Percentiles rank a stretch among this genome's conserved stretches.
These are phyloP conservation scores for Heterotilapia buettikoferi DNA, from an alignment of 2,113 vertebrate genomes.

Conservation along the genomic window DNA sequence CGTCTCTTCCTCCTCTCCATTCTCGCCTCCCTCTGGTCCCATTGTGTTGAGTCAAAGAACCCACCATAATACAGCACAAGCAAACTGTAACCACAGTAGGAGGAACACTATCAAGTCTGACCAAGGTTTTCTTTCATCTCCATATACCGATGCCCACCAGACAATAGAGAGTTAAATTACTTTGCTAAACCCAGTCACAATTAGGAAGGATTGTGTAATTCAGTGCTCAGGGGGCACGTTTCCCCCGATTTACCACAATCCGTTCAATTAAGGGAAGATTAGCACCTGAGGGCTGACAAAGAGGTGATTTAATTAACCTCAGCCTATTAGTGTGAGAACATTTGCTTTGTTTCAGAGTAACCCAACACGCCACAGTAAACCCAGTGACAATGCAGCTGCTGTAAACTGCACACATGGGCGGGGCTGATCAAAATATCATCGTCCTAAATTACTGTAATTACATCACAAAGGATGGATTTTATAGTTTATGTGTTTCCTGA, in stretches of 20 bases:
- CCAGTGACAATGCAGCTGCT: not conserved
- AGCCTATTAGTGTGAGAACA: slow-evolving; percentile 45
- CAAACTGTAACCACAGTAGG: not conserved
- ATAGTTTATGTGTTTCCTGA: not conserved
- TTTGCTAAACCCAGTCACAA: slow-evolving; percentile 61
- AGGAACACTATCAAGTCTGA: not conserved
- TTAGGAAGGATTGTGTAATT: slow-evolving; percentile 58
- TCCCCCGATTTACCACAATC: slow-evolving; percentile 60
- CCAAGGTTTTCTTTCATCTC: not conserved
- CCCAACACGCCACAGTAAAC: slow-evolving; percentile 7
- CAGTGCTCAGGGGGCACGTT: slow-evolving; percentile 49
- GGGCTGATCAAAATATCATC: not conserved
- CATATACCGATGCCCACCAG: not conserved
- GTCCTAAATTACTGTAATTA: not conserved
- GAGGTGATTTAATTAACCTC: slow-evolving; percentile 68
- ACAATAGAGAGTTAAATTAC: slow-evolving; percentile 51
- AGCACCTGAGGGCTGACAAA: slow-evolving; percentile 65
- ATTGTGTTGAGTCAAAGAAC: not conserved
- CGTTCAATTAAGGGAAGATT: slow-evolving; percentile 70
- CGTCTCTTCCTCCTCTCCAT: not conserved
- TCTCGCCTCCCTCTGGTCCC: not conserved
- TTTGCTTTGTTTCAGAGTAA: slow-evolving; percentile 38
- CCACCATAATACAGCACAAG: not conserved
- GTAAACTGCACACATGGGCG: not conserved
- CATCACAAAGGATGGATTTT: not conserved